Percentiles rank a stretch among this genome's conserved stretches.
These are phyloP conservation scores for Geophilus truncorum DNA, from an alignment of 2,888 invertebrate genomes.

Conservation along the genomic window DNA sequence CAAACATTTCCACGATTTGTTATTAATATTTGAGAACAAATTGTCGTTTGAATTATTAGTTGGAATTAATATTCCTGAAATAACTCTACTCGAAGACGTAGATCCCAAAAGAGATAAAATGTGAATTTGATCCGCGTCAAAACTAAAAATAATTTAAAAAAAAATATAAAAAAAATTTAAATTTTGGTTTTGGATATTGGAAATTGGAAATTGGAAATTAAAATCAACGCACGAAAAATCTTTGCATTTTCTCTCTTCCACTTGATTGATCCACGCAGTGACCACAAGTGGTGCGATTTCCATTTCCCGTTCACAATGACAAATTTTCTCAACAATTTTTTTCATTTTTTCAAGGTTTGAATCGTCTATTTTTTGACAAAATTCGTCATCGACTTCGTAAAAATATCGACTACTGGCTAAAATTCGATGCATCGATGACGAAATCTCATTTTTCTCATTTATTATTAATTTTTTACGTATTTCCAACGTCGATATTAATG, in stretches of 20 bases:
- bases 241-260: neutral
- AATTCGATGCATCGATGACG: neutral
- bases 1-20: neutral
- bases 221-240: neutral
- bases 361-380: neutral
- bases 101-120: neutral
- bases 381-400: neutral
- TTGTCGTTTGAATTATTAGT: neutral
- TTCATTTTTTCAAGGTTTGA: neutral
- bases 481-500: neutral
- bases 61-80: neutral
- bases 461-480: neutral
- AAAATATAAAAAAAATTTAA: too few species aligned
- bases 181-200: too few species aligned
- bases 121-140: neutral
- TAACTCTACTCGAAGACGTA: neutral
- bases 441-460: neutral
- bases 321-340: neutral
- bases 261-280: neutral
- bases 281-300: neutral
- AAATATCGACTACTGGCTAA: neutral
- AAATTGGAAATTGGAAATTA: too few species aligned
- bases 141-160: neutral
- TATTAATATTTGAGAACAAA: neutral
- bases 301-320: neutral